Percentiles rank a stretch among this genome's conserved stretches.
These are phyloP conservation scores for Pseudomugil tenellus DNA, from an alignment of 2,797 vertebrate species.

Conservation along the genomic window DNA sequence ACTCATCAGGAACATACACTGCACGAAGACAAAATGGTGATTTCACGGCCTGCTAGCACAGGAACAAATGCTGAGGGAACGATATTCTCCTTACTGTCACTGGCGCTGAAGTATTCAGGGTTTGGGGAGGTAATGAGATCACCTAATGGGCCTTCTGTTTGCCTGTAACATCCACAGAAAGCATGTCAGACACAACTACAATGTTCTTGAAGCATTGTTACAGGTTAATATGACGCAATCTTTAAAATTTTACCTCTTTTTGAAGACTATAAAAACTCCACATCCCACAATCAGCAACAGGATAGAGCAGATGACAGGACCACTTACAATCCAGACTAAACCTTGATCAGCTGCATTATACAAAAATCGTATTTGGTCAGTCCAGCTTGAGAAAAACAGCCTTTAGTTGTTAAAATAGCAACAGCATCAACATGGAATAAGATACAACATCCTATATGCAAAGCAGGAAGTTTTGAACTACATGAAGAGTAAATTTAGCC, in stretches of 20 bases:
- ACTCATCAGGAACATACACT: slow-evolving; percentile 97
- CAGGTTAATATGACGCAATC: neutral
- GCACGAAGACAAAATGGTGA: slow-evolving; percentile 3
- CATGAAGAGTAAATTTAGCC: neutral
- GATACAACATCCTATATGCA: neutral
- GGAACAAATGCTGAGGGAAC: neutral
- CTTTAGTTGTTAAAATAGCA: neutral
- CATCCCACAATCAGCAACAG: slow-evolving; percentile 85
- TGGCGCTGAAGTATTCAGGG: slow-evolving; percentile 95
- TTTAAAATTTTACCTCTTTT: slow-evolving; percentile 84
- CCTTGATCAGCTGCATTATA: slow-evolving; percentile 78
- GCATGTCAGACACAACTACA: slow-evolving; percentile 1
- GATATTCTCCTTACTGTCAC: slow-evolving; percentile 85
- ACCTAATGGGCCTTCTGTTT: slow-evolving; percentile 92
- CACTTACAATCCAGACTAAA: slow-evolving; percentile 88
- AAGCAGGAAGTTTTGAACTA: neutral
- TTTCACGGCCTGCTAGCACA: neutral
- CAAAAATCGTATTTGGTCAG: slow-evolving; percentile 22
- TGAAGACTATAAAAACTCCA: slow-evolving; percentile 86
- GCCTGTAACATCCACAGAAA: slow-evolving; percentile 76
- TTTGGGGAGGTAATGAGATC: slow-evolving; percentile 96
- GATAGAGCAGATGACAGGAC: slow-evolving; percentile 88
- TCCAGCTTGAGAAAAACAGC: neutral
- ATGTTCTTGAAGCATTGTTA: neutral
- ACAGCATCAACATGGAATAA: neutral